phyloP scores from a whole-genome alignment of 2,797 vertebrate species.

The Sebastes dallii region DNA sequence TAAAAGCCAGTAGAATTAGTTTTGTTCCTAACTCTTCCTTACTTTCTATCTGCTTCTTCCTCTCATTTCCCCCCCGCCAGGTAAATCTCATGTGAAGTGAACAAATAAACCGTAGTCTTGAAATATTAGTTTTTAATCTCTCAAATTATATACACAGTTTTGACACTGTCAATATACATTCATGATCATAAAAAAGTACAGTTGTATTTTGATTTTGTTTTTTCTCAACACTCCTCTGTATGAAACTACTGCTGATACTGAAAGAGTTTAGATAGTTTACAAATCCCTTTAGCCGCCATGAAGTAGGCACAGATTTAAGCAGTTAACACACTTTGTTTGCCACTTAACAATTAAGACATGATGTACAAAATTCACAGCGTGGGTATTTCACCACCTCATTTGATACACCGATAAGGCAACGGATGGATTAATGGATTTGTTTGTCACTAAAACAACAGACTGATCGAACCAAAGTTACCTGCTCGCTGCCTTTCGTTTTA shows the following conservation, averaged over 20 bases:
- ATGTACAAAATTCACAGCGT: slow-evolving; percentile 45
- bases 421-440: background rate
- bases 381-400: background rate
- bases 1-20: background rate
- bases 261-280: background rate
- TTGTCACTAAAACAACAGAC: background rate
- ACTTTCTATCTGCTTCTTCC: background rate
- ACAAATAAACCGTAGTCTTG: background rate
- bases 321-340: background rate
- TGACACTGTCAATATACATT: slow-evolving; percentile 60
- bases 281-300: slow-evolving; percentile 11
- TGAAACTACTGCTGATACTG: slow-evolving; percentile 5
- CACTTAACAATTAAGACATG: slow-evolving; percentile 47
- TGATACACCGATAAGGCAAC: slow-evolving; percentile 15
- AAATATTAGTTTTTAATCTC: slow-evolving; percentile 63
- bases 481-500: background rate
- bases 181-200: slow-evolving; percentile 56
- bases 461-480: background rate
- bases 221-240: background rate
- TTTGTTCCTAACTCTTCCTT: background rate
- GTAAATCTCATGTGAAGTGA: background rate
- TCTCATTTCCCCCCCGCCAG: background rate
- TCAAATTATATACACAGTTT: slow-evolving; percentile 54
- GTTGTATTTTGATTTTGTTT: slow-evolving; percentile 10
- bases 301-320: slow-evolving; percentile 38